Base-by-base conservation (phyloP, 2,888 invertebrate species). In the Mythimna albipuncta region DNA sequence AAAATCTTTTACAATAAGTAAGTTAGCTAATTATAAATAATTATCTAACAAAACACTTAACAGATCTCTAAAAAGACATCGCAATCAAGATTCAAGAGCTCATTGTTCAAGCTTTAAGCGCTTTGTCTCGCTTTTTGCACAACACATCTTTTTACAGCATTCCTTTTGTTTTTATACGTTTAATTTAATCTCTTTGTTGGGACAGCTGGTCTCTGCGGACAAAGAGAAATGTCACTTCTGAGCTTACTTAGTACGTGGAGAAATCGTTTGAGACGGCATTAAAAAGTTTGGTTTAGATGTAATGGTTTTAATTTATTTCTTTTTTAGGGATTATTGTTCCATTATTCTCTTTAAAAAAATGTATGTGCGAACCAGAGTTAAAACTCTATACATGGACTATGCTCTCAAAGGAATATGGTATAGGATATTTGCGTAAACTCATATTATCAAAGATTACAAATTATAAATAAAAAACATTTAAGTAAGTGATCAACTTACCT, bases 161-260 rank as follows among this genome's bases (percentile, higher is more conserved):
- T 85, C 70, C 82, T 85, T 85, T 87, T 86, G 82, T 85, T 87
- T 87, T 82, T 87, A 69, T 91, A 88, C 88, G 87, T 91, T 91
- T 93, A 93, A 94, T 92, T 93, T 92, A 93, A 93, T 93, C 91
- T 90, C 89, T 89, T 91, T 93, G 92, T 92, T 91, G 85, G 87
- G 88, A 89, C 94, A 94, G 93, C 92, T 94, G 94, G 86, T 89
- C 89, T 82, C 87, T 83, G 81, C 85, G 81, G 86, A 90, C 88
- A 89, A 89, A 89, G 89, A 89, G 88, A 87, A 89, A 91, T 90
- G 88, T 90, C 89, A 87, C 85, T 87, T 87, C 69, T 77, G 72
- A 73, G 77, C 69, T 84, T 78, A 73, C 79, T 78, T 77, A 64
- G 77, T 71, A 81, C 75, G 74, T 82, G 52, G 76, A 76, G 50